Percentiles rank a stretch among this genome's conserved stretches.
Conservation (phyloP, 2,888 invertebrate genomes). For the Lasioglossum figueresi region DNA sequence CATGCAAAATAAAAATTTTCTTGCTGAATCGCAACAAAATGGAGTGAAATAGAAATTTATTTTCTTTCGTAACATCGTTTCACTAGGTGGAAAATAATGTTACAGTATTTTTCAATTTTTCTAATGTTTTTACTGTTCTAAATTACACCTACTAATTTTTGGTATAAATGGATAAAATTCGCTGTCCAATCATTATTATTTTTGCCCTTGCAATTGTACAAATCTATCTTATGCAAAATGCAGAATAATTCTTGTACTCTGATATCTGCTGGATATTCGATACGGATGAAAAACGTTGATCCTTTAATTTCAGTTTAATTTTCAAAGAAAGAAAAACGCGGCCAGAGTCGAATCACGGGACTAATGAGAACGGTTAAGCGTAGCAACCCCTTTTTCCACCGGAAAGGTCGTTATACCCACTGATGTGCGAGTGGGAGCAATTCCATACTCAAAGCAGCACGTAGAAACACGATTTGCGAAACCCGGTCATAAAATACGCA, state of each 20-base stretch:
- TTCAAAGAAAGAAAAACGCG: not conserved
- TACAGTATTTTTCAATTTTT: too few relatives aligned
- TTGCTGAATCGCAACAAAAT: too few relatives aligned
- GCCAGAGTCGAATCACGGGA: not conserved
- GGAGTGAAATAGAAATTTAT: too few relatives aligned
- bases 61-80: too few relatives aligned
- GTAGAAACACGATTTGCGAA: not conserved
- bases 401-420: constrained; percentile 5
- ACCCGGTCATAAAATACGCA: not conserved
- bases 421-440: constrained; percentile 6
- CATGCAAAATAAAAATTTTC: too few relatives aligned
- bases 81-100: too few relatives aligned
- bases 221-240: too few relatives aligned
- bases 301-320: not conserved
- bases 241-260: not conserved
- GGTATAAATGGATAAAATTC: too few relatives aligned
- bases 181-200: too few relatives aligned
- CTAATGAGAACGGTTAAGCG: not conserved
- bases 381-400: not conserved
- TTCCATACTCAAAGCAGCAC: not conserved
- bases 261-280: not conserved
- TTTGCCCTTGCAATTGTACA: too few relatives aligned
- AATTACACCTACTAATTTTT: too few relatives aligned
- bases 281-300: not conserved
- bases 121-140: too few relatives aligned